These are phyloP conservation scores for Cataglyphis livida DNA, from an alignment of 2,888 invertebrate species.

Conservation along the genomic window DNA sequence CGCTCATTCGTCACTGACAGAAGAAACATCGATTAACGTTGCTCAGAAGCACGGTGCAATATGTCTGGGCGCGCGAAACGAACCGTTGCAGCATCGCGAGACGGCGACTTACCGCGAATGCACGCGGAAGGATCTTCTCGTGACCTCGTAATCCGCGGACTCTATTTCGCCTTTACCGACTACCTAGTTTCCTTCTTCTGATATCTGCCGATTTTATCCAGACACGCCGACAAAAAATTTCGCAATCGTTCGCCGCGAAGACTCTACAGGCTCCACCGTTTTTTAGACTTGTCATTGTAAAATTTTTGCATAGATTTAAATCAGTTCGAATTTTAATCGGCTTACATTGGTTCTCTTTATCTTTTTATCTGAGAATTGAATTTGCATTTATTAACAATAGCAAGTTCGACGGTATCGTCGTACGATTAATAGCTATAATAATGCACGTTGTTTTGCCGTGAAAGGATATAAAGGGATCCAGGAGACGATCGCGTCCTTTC, in stretches of 20 bases:
- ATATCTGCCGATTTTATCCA: constrained; percentile 62
- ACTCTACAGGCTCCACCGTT: neutral
- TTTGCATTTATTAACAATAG: constrained; percentile 23
- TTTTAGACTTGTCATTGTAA: neutral
- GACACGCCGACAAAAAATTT: constrained; percentile 15
- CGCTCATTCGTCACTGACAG: constrained; percentile 80
- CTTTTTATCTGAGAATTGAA: neutral
- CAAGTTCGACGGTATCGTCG: neutral
- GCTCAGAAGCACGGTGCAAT: constrained; percentile 73
- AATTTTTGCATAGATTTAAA: neutral
- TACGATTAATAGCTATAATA: constrained; percentile 42
- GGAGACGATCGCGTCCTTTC: constrained; percentile 61
- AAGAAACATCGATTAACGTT: constrained; percentile 78
- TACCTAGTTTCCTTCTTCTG: constrained; percentile 42
- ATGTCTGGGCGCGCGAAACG: constrained; percentile 75
- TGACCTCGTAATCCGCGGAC: constrained; percentile 72
- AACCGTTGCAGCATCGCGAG: constrained; percentile 67
- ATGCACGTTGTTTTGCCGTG: constrained; percentile 22
- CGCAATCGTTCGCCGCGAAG: neutral
- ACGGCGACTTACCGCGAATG: constrained; percentile 71
- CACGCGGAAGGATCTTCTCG: constrained; percentile 73
- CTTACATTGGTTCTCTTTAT: neutral
- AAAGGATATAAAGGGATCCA: constrained; percentile 58
- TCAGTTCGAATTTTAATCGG: neutral
- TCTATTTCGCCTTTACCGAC: constrained; percentile 64